A percentile compares a stretch with the other conserved stretches of the same genome.
These are phyloP conservation scores for Drosophila paramelanica DNA, from an alignment of 2,888 invertebrate genomes.

Conservation along the genomic window DNA sequence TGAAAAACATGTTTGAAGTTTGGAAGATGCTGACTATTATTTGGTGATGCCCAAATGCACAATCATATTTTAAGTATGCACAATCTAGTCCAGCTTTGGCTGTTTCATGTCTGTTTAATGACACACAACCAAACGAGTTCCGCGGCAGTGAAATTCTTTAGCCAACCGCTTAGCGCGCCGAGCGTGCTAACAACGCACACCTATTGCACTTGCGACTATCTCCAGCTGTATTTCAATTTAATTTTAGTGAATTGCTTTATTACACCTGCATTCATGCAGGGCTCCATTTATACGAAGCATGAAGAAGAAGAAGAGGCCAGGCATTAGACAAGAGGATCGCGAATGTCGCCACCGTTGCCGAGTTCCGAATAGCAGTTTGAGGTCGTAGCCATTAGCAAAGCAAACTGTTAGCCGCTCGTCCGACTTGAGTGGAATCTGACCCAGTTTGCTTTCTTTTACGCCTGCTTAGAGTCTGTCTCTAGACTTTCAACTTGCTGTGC, in stretches of 20 bases:
- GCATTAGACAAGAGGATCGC: slow-evolving; percentile 17
- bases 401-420: slow-evolving; percentile 69
- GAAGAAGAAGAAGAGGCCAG: slow-evolving; percentile 2
- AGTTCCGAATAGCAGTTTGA: slow-evolving; percentile 46
- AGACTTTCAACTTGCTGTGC: slow-evolving; percentile 44
- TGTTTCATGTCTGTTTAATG: slow-evolving; percentile 23
- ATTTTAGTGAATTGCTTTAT: neutral
- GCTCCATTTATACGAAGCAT: neutral
- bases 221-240: neutral
- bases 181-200: neutral
- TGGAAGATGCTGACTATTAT: slow-evolving; percentile 3
- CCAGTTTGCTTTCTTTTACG: slow-evolving; percentile 78
- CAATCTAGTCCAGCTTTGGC: neutral
- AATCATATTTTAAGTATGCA: slow-evolving; percentile 50
- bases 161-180: neutral
- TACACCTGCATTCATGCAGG: slow-evolving; percentile 3
- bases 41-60: slow-evolving; percentile 27
- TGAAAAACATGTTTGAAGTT: slow-evolving; percentile 25
- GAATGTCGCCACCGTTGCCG: slow-evolving; percentile 34
- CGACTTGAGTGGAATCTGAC: slow-evolving; percentile 75
- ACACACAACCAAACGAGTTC: slow-evolving; percentile 36
- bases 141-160: slow-evolving; percentile 8
- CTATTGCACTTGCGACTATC: neutral
- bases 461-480: slow-evolving; percentile 58
- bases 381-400: slow-evolving; percentile 65